These are phyloP conservation scores for Nyctibius bracteatus DNA, from an alignment of 2,113 vertebrate species.

Conservation along the genomic window DNA sequence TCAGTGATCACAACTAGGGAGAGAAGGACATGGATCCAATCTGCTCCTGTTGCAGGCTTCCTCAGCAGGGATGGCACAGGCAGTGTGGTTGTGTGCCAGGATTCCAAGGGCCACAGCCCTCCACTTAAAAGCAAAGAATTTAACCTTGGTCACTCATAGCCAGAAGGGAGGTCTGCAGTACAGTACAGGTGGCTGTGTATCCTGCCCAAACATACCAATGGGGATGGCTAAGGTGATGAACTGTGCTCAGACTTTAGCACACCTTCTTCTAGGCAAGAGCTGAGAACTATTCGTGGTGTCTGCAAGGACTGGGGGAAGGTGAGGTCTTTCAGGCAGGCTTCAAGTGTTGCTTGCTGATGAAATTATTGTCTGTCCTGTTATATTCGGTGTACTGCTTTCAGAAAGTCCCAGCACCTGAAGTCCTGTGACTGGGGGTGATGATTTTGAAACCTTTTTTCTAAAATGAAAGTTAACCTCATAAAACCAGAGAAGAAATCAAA, in stretches of 20 bases:
- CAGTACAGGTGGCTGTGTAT: not conserved
- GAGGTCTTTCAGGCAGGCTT: not conserved
- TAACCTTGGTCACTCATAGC: not conserved
- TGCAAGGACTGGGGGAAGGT: not conserved
- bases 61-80: not conserved
- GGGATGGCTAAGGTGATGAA: not conserved
- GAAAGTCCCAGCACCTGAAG: not conserved
- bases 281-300: not conserved
- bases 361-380: not conserved
- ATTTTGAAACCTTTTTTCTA: not conserved
- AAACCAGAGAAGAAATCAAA: not conserved
- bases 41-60: not conserved
- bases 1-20: not conserved
- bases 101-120: not conserved
- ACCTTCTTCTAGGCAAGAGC: not conserved
- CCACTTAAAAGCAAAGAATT: not conserved
- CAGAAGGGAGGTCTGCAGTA: not conserved
- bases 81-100: not conserved
- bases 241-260: not conserved
- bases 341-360: not conserved
- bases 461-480: not conserved
- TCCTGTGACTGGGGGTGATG: not conserved
- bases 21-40: not conserved
- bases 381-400: not conserved
- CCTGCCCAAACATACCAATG: not conserved